Conservation (phyloP, 2,113 vertebrate species). For the Anser brachyrhynchus region DNA sequence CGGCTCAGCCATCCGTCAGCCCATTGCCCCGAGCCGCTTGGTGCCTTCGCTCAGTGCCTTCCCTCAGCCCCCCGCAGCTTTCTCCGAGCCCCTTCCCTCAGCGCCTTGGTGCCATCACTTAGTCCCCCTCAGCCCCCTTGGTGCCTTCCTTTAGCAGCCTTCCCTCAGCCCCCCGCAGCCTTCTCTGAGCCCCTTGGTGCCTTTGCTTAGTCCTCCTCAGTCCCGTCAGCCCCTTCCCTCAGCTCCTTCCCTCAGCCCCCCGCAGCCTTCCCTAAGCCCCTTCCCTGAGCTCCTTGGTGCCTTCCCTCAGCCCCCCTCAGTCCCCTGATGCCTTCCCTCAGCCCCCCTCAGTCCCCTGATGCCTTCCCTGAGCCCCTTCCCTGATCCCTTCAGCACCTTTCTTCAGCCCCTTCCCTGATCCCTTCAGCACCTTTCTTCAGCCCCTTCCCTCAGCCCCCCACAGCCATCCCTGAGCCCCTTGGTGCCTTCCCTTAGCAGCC, state of each 20-base stretch:
- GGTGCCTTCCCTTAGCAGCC: too few relatives aligned
- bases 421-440: too few relatives aligned
- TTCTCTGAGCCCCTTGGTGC: too few relatives aligned
- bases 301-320: not conserved
- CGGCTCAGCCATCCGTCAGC: too few relatives aligned
- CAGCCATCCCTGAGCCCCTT: too few relatives aligned
- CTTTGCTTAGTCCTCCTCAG: not conserved
- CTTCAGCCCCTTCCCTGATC: too few relatives aligned
- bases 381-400: too few relatives aligned
- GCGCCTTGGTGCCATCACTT: not conserved
- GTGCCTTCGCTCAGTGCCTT: not conserved
- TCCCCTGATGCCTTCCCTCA: not conserved
- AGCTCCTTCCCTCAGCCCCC: not conserved
- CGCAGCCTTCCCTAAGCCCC: not conserved
- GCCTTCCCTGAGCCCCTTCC: not conserved
- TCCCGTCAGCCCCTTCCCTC: not conserved
- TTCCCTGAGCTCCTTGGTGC: not conserved
- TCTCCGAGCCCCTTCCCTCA: too few relatives aligned
- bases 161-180: too few relatives aligned
- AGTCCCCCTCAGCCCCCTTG: not conserved
- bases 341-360: too few relatives aligned
- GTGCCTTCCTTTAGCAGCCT: too few relatives aligned
- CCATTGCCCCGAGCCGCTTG: not conserved
- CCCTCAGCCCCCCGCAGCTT: not conserved
- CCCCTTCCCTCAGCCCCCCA: not conserved